Conservation (phyloP, 2,113 vertebrate genomes). For the Mobula birostris region DNA sequence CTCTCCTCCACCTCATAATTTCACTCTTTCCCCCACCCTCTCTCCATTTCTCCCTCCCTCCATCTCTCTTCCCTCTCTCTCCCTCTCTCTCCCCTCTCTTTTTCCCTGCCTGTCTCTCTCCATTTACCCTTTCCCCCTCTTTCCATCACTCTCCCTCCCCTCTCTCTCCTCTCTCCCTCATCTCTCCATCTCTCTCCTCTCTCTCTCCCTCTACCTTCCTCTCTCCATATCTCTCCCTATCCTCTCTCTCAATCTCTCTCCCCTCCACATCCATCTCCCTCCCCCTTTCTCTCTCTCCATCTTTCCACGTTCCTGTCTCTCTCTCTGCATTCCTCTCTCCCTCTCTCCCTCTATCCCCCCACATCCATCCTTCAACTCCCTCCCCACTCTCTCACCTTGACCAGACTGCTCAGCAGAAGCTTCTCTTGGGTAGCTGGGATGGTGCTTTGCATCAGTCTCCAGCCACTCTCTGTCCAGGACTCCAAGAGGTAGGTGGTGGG, state of each 20-base stretch:
- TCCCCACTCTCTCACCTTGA: background rate
- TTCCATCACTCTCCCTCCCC: too few species aligned
- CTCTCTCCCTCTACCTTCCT: background rate
- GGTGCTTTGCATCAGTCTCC: constrained; percentile 71
- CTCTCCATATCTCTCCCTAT: background rate
- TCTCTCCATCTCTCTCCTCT: too few species aligned
- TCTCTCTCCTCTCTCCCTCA: too few species aligned
- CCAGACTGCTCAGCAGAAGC: constrained; percentile 58
- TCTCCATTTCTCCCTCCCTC: background rate
- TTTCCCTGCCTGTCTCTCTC: background rate
- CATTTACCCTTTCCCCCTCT: background rate
- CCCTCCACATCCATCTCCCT: background rate
- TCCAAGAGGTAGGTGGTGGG: constrained; percentile 75
- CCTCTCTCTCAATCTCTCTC: background rate
- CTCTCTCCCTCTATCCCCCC: background rate
- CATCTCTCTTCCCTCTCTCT: constrained; percentile 7
- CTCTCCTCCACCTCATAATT: constrained; percentile 41
- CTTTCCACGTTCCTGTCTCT: constrained; percentile 14
- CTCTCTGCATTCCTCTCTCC: background rate
- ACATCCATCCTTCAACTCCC: background rate
- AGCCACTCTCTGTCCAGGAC: constrained; percentile 66
- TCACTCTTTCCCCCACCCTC: constrained; percentile 51
- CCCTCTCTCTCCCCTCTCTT: background rate
- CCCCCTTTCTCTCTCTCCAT: background rate
- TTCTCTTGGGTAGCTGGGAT: constrained; percentile 66